Percentiles rank a stretch among this genome's conserved stretches.
Conservation (phyloP, 2,113 vertebrate species). For the Antigone vipio region DNA sequence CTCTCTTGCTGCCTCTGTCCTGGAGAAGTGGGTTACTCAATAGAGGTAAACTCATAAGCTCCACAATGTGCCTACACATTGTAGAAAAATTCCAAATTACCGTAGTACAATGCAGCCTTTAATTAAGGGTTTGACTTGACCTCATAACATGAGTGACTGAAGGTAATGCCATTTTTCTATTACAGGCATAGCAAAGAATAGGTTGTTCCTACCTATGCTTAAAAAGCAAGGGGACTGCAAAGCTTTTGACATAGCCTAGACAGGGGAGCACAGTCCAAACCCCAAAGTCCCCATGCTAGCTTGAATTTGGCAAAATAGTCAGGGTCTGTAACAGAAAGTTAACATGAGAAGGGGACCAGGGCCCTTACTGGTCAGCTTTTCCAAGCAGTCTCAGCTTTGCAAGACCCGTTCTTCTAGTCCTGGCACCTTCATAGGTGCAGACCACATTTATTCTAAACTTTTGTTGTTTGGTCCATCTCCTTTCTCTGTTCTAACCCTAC, state of each 20-base stretch:
- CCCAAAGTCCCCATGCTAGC: neutral
- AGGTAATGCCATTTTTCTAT: neutral
- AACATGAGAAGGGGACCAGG: neutral
- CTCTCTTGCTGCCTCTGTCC: neutral
- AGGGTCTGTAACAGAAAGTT: neutral
- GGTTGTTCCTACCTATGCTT: neutral
- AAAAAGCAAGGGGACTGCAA: neutral
- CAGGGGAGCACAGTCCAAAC: neutral
- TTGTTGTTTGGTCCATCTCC: neutral
- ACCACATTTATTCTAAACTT: neutral
- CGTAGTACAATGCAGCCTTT: neutral
- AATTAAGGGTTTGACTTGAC: neutral
- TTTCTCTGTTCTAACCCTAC: neutral
- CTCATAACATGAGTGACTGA: neutral
- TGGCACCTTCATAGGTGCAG: neutral
- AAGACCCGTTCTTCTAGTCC: neutral
- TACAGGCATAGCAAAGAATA: neutral
- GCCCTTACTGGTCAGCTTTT: neutral
- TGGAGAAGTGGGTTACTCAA: neutral
- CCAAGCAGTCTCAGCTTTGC: neutral
- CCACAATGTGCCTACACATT: slow-evolving; percentile 16
- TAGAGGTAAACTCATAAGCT: neutral
- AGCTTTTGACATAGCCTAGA: neutral
- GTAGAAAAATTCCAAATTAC: slow-evolving; percentile 42
- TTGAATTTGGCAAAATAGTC: neutral